phyloP scores from a whole-genome alignment of 1,140 invertebrate species.

The Atta cephalotes region DNA sequence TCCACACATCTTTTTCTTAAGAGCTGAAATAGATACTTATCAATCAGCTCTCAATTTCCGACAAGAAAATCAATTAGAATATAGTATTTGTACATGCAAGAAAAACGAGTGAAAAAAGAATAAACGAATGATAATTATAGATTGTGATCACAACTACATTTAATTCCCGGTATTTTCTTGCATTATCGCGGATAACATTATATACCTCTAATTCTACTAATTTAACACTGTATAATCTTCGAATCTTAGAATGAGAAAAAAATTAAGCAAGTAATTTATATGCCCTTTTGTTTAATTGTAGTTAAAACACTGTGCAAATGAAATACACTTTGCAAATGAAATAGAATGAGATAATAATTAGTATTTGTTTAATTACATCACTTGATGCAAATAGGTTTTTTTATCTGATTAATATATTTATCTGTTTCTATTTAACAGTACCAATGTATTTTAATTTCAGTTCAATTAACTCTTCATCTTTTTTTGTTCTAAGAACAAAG shows the following conservation, averaged over 20 bases:
- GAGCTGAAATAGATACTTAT: background rate
- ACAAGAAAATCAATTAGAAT: background rate
- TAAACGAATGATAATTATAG: conserved; percentile 2
- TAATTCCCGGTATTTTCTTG: background rate
- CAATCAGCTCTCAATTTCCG: background rate
- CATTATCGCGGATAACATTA: conserved; percentile 17
- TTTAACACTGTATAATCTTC: background rate
- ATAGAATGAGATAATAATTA: background rate
- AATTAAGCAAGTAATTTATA: background rate
- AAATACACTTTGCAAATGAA: background rate
- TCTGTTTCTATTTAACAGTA: too few species aligned
- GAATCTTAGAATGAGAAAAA: background rate
- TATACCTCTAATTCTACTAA: background rate
- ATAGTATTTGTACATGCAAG: background rate
- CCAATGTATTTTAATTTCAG: too few species aligned
- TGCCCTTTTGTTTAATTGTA: background rate
- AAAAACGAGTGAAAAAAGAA: background rate
- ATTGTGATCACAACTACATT: background rate
- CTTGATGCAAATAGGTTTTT: too few species aligned
- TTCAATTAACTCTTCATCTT: too few species aligned
- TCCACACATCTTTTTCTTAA: conserved; percentile 48
- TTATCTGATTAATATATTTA: background rate
- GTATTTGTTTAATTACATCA: background rate
- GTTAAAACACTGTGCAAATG: background rate
- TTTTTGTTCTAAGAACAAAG: too few species aligned